Conservation (phyloP, 2,888 invertebrate genomes). For the Ichneumoninae sp. region DNA sequence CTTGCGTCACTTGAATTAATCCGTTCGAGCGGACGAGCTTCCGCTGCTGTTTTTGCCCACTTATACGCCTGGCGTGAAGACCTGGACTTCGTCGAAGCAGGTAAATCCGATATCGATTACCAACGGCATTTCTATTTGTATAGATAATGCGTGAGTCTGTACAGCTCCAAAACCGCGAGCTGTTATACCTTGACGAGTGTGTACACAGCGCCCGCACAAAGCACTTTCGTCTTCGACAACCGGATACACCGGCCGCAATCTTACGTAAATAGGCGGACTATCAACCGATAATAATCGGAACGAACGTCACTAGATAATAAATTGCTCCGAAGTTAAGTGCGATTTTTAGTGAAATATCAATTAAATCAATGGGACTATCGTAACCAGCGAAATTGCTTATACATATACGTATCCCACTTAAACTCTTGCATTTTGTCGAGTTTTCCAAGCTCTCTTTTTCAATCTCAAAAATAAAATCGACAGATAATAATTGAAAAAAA, state of each 20-base stretch:
- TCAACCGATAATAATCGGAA: conserved; percentile 23
- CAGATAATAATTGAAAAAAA: conserved; percentile 11
- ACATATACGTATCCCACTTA: no score
- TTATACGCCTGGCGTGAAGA: neutral
- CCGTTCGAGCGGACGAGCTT: neutral
- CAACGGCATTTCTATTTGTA: conserved; percentile 14
- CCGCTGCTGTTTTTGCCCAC: neutral
- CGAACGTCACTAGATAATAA: neutral
- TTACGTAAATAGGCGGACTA: conserved; percentile 35
- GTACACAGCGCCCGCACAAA: conserved; percentile 5
- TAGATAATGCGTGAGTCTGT: neutral
- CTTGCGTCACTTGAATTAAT: neutral
- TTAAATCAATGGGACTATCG: neutral
- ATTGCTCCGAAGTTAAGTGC: neutral
- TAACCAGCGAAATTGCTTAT: neutral
- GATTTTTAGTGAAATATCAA: neutral
- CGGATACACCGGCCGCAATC: conserved; percentile 24
- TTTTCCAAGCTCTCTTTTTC: neutral
- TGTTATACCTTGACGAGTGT: neutral
- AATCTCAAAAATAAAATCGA: neutral
- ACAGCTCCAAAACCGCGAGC: neutral
- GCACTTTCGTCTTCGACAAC: conserved; percentile 23
- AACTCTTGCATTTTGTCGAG: neutral
- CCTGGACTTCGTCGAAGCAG: conserved; percentile 33
- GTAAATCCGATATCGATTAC: conserved; percentile 51